Percentiles rank a stretch among this genome's conserved stretches.
These are phyloP conservation scores for Danio kyathit DNA, from an alignment of 2,797 vertebrate genomes.

Conservation along the genomic window DNA sequence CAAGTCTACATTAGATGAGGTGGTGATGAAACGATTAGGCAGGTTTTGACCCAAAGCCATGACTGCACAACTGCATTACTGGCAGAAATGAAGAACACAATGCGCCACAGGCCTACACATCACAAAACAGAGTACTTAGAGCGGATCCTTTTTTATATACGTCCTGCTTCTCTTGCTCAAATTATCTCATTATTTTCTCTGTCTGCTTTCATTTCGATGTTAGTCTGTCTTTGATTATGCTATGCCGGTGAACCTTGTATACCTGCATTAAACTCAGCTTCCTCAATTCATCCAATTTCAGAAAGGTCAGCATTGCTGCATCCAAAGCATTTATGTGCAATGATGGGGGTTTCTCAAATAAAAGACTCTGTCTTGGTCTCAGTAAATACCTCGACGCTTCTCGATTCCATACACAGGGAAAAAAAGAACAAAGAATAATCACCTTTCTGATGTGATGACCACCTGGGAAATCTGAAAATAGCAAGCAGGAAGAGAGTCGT, in stretches of 20 bases:
- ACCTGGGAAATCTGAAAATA: not conserved
- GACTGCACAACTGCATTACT: slow-evolving; percentile 2
- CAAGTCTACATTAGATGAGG: slow-evolving; percentile 14
- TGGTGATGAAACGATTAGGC: slow-evolving; percentile 24
- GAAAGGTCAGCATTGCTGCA: slow-evolving; percentile 2
- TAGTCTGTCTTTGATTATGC: not conserved
- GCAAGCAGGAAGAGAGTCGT: not conserved
- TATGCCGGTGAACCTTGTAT: not conserved
- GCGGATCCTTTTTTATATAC: not conserved
- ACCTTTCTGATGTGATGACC: slow-evolving; percentile 4
- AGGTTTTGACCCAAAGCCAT: slow-evolving; percentile 11
- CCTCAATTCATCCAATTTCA: not conserved
- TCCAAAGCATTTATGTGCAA: not conserved
- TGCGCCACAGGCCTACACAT: not conserved
- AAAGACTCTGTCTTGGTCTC: not conserved
- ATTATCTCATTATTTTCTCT: slow-evolving; percentile 6
- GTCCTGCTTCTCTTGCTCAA: not conserved
- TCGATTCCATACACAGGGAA: not conserved
- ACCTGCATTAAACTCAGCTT: not conserved
- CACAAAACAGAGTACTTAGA: not conserved
- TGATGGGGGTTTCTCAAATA: not conserved
- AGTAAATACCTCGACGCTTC: not conserved
- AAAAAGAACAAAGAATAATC: slow-evolving; percentile 7
- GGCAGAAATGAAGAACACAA: slow-evolving; percentile 11
- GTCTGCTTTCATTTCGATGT: not conserved